Base-by-base conservation (phyloP, 2,797 vertebrate species). In the Poecilia velifera region DNA sequence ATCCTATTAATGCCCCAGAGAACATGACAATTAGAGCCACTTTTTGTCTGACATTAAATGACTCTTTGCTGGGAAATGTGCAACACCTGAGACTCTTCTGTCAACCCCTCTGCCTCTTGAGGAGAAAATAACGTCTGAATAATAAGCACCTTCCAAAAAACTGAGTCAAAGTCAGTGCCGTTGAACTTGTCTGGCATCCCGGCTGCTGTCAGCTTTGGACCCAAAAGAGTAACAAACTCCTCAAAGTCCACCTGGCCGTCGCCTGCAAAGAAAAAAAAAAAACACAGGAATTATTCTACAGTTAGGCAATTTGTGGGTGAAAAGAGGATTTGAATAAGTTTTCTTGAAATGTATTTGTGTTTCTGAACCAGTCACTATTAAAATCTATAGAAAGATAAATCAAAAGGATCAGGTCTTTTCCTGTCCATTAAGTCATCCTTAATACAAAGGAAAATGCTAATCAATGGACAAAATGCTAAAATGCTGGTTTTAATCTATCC, bases 191-290 rank as follows among this genome's bases (percentile, higher is more conserved):
- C 98, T 0, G 98, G 98, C 89, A 99, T 92, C 41, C 97, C 97
- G 0, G 97, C 96, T n/a, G 97, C 96, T 10, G 98, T 97, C 76
- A 99, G 96, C 90, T 98, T 99, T 79, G 98, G 98, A 49, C 98
- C 98, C 84, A 99, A 93, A 71, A 99, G 95, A 2, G 98, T 99
- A 90, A 99, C 97, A 59, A 99, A 99, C 93, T 99, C 98, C 88
- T 99, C 98, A 20, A 99, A 99, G 93, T 99, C 98, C 93, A 99
- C 98, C 91, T 98, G 98, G 43, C 98, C 98, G 0, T 99, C 98
- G 0, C 98, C 98, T 99, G 93, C 0, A 46, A 14, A 73, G 78
- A 18, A 82, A 34, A 77, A 34, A 77, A 39, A 39, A 75, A 55
- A 43, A 71, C 6, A 45, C 22, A 25, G 43, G 78, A 78, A 74